These are phyloP conservation scores for Rhinolophus sinicus DNA, from an alignment of 2,113 vertebrate species.

Conservation along the genomic window DNA sequence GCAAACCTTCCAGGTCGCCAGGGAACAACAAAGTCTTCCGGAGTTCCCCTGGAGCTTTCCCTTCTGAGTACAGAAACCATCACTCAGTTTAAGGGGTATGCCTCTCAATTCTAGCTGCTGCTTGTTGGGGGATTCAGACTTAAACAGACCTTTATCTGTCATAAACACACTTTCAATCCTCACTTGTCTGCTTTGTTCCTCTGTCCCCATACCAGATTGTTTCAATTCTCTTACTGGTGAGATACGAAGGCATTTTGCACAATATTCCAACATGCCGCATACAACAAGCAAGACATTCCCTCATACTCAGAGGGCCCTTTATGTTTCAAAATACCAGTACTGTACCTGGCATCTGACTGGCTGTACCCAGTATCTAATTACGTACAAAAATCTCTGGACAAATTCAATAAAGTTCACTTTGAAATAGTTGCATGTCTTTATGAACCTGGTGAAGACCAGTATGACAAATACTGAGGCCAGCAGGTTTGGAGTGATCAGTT, in stretches of 20 bases:
- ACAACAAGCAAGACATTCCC: neutral
- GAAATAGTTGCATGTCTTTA: constrained; percentile 2
- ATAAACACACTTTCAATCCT: neutral
- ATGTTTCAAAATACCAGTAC: neutral
- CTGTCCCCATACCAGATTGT: neutral
- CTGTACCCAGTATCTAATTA: neutral
- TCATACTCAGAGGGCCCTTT: neutral
- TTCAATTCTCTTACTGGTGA: neutral
- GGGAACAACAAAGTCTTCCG: neutral
- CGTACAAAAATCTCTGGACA: neutral
- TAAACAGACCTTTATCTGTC: neutral
- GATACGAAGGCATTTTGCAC: neutral
- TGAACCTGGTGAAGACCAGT: neutral
- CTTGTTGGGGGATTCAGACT: neutral
- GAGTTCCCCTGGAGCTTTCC: neutral
- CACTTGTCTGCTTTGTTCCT: neutral
- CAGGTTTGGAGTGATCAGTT: neutral
- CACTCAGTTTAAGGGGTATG: neutral
- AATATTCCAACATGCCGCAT: neutral
- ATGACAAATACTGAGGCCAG: neutral
- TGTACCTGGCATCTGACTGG: neutral
- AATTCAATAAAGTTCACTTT: neutral
- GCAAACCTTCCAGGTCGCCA: neutral
- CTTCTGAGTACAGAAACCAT: constrained; percentile 8
- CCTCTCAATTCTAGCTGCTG: neutral